These are phyloP conservation scores for Lepus americanus DNA, from an alignment of 2,113 vertebrate species.

Conservation along the genomic window DNA sequence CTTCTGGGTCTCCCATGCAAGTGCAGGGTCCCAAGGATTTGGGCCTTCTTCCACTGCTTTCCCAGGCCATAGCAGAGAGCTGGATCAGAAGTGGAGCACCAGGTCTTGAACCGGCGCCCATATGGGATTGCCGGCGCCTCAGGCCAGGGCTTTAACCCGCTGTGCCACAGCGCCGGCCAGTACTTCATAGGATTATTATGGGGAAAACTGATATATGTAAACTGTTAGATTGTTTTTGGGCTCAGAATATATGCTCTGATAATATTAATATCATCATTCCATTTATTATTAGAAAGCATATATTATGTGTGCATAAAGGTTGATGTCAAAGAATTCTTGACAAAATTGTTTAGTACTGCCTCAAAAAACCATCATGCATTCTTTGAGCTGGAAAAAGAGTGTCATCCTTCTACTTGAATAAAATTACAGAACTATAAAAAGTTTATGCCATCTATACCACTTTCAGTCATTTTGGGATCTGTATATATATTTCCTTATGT, in stretches of 20 bases:
- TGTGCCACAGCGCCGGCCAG: neutral
- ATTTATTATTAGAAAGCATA: neutral
- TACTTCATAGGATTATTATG: neutral
- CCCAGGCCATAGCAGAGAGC: too few relatives aligned
- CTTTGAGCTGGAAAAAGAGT: conserved; percentile 6
- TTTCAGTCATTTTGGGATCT: neutral
- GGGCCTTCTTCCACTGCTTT: too few relatives aligned
- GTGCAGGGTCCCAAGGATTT: too few relatives aligned
- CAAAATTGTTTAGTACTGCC: neutral
- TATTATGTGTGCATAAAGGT: neutral
- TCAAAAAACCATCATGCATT: conserved; percentile 41
- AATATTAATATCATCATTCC: neutral
- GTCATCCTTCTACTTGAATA: neutral
- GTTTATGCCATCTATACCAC: neutral
- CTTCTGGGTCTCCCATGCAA: too few relatives aligned
- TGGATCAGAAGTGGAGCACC: too few relatives aligned
- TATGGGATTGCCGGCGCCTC: too few relatives aligned
- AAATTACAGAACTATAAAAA: neutral
- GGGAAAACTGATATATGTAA: neutral
- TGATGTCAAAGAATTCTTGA: neutral
- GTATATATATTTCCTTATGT: neutral
- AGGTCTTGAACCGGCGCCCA: too few relatives aligned
- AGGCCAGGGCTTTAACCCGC: neutral
- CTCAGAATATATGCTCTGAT: neutral
- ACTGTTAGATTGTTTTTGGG: fast-evolving